phyloP scores from a whole-genome alignment of 2,113 vertebrate genomes.

The Indicator indicator region DNA sequence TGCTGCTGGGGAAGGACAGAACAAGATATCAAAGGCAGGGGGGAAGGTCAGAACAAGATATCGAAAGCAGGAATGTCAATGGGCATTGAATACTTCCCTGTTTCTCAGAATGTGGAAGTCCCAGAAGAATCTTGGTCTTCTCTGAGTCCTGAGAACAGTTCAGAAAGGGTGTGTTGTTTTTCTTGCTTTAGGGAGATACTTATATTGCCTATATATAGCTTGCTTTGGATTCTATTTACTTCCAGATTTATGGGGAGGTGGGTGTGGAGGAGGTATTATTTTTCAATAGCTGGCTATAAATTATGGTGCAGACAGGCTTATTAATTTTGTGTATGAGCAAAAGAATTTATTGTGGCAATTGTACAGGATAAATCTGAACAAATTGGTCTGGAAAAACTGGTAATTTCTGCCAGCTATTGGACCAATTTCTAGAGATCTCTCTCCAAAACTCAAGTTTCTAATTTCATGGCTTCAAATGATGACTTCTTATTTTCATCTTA shows the following conservation, averaged over 20 bases:
- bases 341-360: background rate
- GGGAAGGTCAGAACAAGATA: background rate
- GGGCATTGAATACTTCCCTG: background rate
- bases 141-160: background rate
- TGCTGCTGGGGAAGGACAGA: background rate
- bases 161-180: background rate
- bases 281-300: slow-evolving; percentile 15
- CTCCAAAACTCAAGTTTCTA: background rate
- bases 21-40: background rate
- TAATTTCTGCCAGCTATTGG: background rate
- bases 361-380: background rate
- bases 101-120: background rate
- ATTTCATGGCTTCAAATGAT: background rate
- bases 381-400: background rate
- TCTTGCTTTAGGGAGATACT: background rate
- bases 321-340: background rate
- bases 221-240: background rate
- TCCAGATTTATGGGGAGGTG: background rate
- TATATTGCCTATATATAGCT: background rate
- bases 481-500: background rate
- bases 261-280: background rate
- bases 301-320: background rate
- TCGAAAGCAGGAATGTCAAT: background rate
- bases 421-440: background rate
- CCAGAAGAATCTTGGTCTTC: background rate